A percentile compares a stretch with the other conserved stretches of the same genome.
phyloP scores from a whole-genome alignment of 1,140 invertebrate genomes.

The Andrena cerasifolii region DNA sequence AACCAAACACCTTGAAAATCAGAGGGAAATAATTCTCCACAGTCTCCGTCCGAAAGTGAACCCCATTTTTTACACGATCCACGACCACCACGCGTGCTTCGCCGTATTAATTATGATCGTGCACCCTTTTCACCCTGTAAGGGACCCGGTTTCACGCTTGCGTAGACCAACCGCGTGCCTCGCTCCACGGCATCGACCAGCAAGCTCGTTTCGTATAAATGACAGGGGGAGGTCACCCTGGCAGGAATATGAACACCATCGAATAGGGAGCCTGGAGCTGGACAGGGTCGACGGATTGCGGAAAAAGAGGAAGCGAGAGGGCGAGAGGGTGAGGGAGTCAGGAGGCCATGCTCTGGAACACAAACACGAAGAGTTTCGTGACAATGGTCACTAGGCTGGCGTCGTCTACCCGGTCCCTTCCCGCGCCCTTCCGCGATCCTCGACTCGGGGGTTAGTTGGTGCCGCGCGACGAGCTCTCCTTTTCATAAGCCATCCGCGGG shows the following conservation, averaged over 20 bases:
- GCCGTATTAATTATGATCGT: constrained; percentile 15
- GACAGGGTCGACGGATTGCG: neutral
- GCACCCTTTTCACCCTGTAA: neutral
- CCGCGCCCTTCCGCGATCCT: neutral
- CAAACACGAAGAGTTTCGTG: constrained; percentile 28
- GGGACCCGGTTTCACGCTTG: constrained; percentile 16
- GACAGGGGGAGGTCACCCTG: constrained; percentile 11
- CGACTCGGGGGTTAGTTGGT: neutral
- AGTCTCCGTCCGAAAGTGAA: neutral
- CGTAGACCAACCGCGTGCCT: constrained; percentile 36
- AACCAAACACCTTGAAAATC: neutral
- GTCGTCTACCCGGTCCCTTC: neutral
- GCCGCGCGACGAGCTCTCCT: neutral
- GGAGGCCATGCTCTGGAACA: constrained; percentile 4
- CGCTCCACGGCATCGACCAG: constrained; percentile 57
- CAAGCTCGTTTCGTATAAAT: constrained; percentile 53
- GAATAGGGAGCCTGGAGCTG: constrained; percentile 20
- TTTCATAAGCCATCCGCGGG: constrained; percentile 15
- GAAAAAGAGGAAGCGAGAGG: constrained; percentile 10
- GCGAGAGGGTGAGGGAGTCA: neutral
- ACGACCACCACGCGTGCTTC: neutral
- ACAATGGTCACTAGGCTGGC: constrained; percentile 22
- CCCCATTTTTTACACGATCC: neutral
- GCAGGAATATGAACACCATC: constrained; percentile 27
- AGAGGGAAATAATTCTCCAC: neutral